Base-by-base conservation (phyloP, 2,888 invertebrate genomes). In the Drosophila putrida region DNA sequence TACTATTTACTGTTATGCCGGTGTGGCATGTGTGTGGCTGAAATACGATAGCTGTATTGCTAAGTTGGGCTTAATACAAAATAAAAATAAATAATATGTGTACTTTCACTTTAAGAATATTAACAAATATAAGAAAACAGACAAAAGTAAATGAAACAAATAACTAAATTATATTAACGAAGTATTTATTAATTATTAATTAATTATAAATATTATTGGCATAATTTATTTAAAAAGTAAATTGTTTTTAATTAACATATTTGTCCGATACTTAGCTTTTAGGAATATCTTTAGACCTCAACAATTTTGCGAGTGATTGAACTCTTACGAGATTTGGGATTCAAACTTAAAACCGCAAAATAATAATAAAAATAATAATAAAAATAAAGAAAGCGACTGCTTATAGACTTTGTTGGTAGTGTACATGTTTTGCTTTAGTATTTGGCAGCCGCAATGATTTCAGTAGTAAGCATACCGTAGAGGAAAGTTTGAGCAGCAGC, bases 241-340 rank as follows among this genome's bases (percentile, higher is more conserved):
- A 11, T 10, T 31, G 4, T 11, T 15, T 11, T 6, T 15, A 47
- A 47, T 20, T 33, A 2, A 11, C 31, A 20, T 1, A 2, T 13
- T 4, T 4, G 13, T 28, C 2, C 1, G 4, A 46, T 2, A 8
- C n/a, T 20, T 8, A 50, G 3, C 20, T 33, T 33, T 20, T 36
- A 50, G 25, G 11, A 0, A 35, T 35, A 1, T 15, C 31, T 31
- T 11, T 31, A n/a, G n/a, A 35, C 35, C 4, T 25, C 13, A 35
- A 28, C 25, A 33, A 15, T 44, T 41, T 38, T 35, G n/a, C 46
- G 44, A 55, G 57, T 71, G 66, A 72, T 58, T 72, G 41, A 38
- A 9, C 28, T 20, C 39, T 46, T 38, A 49, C 28, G 55, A 47
- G 38, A 41, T 51, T 60, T 60, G 60, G 59, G 35, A 38, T 36